Evolutionary conservation across 1,140 invertebrate genomes (phyloP).

Genomic region (Orius laevigatus): DNA sequence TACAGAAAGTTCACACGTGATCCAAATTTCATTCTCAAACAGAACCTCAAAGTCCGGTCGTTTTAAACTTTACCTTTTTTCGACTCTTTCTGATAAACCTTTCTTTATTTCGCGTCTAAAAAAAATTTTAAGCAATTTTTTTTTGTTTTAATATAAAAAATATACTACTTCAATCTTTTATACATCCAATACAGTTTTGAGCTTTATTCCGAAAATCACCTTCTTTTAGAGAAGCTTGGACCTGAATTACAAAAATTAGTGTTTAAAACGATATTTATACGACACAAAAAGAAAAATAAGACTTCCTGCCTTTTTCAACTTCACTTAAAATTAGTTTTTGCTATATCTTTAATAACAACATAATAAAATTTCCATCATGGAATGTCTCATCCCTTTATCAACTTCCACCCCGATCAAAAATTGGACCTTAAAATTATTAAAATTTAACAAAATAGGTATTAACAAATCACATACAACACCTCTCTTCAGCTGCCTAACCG

Average conservation of each 20-base stretch:
- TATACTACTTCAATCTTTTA: no score
- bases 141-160: no score
- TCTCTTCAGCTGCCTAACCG: slow-evolving; percentile 73
- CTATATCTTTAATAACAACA: slow-evolving; percentile 42
- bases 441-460: neutral
- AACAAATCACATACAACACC: no score
- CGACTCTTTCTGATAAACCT: neutral
- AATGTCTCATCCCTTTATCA: slow-evolving; percentile 28
- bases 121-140: neutral
- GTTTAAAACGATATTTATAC: no score
- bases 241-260: no score
- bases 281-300: no score
- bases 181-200: no score
- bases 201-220: no score
- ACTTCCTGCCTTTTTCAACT: slow-evolving; percentile 22
- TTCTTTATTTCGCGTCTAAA: slow-evolving; percentile 11
- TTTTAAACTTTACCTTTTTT: slow-evolving; percentile 4
- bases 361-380: slow-evolving; percentile 70
- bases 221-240: no score
- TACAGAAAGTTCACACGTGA: slow-evolving; percentile 62
- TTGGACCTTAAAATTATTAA: slow-evolving; percentile 41
- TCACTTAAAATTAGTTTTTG: slow-evolving; percentile 25
- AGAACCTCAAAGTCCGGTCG: slow-evolving; percentile 75
- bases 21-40: slow-evolving; percentile 80
- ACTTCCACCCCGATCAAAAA: slow-evolving; percentile 26